These are phyloP conservation scores for Crotophaga sulcirostris DNA, from an alignment of 2,113 vertebrate genomes.

Conservation along the genomic window DNA sequence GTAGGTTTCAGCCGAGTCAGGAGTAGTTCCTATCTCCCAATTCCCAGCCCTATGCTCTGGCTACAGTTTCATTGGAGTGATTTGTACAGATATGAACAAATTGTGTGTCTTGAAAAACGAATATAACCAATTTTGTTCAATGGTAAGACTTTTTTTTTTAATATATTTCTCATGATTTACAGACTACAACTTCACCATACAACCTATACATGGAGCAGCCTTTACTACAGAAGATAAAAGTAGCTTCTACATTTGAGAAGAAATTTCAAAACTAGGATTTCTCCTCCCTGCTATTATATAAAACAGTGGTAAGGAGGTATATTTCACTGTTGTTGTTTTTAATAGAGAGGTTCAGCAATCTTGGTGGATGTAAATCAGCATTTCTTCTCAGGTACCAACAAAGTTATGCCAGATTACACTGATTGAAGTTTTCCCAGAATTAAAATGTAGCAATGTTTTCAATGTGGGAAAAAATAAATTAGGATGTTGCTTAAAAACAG, in stretches of 20 bases:
- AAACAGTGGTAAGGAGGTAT: background rate
- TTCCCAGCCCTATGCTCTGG: constrained; percentile 6
- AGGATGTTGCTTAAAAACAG: background rate
- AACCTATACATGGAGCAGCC: background rate
- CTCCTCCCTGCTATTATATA: background rate
- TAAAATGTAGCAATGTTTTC: background rate
- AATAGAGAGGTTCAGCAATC: background rate
- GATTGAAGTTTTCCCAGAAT: background rate
- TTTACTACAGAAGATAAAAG: background rate
- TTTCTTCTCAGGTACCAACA: background rate
- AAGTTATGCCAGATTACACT: background rate
- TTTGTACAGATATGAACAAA: background rate
- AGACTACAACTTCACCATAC: background rate
- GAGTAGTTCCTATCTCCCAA: background rate
- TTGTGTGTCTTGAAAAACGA: background rate
- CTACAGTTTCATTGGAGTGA: background rate
- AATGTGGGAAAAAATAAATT: background rate
- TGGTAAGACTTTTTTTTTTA: background rate
- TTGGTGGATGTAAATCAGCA: background rate
- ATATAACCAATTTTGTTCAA: background rate
- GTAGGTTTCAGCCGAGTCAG: constrained; percentile 34
- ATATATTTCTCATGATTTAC: background rate
- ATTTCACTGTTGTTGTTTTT: background rate
- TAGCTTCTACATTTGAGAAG: background rate
- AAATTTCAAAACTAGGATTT: background rate